These are phyloP conservation scores for Nysson spinosus DNA, from an alignment of 2,888 invertebrate species.

Conservation along the genomic window DNA sequence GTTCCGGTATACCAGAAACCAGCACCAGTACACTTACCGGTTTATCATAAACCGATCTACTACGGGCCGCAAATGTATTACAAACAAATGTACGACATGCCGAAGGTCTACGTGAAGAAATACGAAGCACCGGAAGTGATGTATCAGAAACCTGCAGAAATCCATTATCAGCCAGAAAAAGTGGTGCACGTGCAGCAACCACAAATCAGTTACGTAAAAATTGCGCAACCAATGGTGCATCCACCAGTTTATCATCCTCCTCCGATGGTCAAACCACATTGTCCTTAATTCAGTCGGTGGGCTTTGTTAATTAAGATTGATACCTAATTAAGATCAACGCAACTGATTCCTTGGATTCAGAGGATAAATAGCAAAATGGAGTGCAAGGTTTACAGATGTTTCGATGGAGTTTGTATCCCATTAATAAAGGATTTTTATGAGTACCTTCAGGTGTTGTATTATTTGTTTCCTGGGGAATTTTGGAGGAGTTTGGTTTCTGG, in stretches of 20 bases:
- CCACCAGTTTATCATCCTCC: constrained; percentile 45
- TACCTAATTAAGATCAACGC: too few relatives aligned
- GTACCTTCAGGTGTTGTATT: too few relatives aligned
- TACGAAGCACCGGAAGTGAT: constrained; percentile 48
- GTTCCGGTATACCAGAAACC: constrained; percentile 53
- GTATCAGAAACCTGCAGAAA: constrained; percentile 53
- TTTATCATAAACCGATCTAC: constrained; percentile 64
- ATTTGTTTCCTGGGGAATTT: too few relatives aligned
- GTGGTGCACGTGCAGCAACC: constrained; percentile 46
- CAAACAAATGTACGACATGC: constrained; percentile 49
- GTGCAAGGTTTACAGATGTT: too few relatives aligned
- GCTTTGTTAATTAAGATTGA: too few relatives aligned
- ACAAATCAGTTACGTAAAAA: constrained; percentile 52
- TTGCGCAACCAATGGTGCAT: constrained; percentile 53
- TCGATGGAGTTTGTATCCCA: too few relatives aligned
- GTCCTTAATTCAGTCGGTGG: constrained; percentile 24
- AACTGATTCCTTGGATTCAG: too few relatives aligned
- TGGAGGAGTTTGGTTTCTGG: too few relatives aligned
- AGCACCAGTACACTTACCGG: constrained; percentile 39
- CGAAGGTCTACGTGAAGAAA: constrained; percentile 50
- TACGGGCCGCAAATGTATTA: constrained; percentile 67
- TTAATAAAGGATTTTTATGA: too few relatives aligned
- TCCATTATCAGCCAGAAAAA: constrained; percentile 52
- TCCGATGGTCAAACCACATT: constrained; percentile 39
- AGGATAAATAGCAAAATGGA: too few relatives aligned